Conservation (phyloP, 2,797 vertebrate species). For the Heterohyrax brucei region DNA sequence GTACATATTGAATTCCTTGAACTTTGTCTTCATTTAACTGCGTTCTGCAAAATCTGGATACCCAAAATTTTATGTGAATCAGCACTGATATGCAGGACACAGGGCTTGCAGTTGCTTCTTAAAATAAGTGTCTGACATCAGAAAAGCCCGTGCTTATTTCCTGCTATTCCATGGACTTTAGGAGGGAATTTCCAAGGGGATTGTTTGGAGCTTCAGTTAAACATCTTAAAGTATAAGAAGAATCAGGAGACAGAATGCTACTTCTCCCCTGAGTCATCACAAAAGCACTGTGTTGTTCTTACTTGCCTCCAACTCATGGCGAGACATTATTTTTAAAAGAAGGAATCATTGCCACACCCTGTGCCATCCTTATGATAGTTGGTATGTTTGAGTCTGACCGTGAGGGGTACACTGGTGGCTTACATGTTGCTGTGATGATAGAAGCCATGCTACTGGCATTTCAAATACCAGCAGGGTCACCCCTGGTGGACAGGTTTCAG, state of each 20-base stretch:
- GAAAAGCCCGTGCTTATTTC: background rate
- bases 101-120: constrained; percentile 31
- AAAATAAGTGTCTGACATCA: background rate
- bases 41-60: constrained; percentile 36
- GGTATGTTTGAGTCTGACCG: too few species aligned
- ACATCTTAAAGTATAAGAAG: constrained; percentile 68
- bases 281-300: background rate
- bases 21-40: background rate
- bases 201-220: constrained; percentile 42
- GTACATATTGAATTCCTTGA: background rate
- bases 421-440: too few species aligned
- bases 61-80: background rate
- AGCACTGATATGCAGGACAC: background rate
- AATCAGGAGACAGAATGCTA: constrained; percentile 10
- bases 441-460: too few species aligned
- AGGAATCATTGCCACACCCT: background rate
- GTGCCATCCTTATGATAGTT: too few species aligned
- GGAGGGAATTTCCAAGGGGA: constrained; percentile 56
- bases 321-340: background rate
- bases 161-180: constrained; percentile 38
- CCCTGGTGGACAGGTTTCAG: too few species aligned
- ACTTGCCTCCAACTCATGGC: background rate
- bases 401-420: too few species aligned
- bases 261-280: background rate
- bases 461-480: too few species aligned